A percentile compares a stretch with the other conserved stretches of the same genome.
Evolutionary conservation across 2,888 invertebrate species (phyloP).

Genomic region (Drosophila buzzatii): DNA sequence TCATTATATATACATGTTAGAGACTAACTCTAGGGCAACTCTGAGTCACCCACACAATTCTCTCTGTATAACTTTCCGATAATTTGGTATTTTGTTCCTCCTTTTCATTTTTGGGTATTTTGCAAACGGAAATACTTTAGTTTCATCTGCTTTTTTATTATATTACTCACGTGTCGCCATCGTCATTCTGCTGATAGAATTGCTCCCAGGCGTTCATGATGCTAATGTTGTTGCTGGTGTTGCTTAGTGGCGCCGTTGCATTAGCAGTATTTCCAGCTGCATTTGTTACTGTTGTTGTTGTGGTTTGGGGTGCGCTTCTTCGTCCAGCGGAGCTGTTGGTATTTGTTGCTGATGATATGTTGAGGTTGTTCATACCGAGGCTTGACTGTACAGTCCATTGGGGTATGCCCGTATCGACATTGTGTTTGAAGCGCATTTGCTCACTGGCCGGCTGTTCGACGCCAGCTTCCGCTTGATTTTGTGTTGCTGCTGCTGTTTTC

Average conservation of each 20-base stretch:
- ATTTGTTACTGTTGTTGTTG: constrained; percentile 34
- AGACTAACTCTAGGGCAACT: constrained; percentile 5
- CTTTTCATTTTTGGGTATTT: constrained; percentile 32
- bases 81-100: neutral
- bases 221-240: constrained; percentile 52
- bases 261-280: constrained; percentile 43
- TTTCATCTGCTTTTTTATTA: constrained; percentile 5
- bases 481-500: constrained; percentile 11
- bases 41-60: neutral
- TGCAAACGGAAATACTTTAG: constrained; percentile 47
- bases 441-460: constrained; percentile 50
- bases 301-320: constrained; percentile 40
- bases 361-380: constrained; percentile 61
- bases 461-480: constrained; percentile 40
- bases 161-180: constrained; percentile 94
- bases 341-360: constrained; percentile 43
- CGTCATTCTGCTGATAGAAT: constrained; percentile 92
- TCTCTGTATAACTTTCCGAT: neutral
- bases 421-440: constrained; percentile 89
- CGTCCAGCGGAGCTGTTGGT: constrained; percentile 49
- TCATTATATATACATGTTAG: rapidly evolving
- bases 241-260: constrained; percentile 48
- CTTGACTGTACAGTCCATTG: constrained; percentile 86
- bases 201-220: constrained; percentile 87
- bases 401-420: constrained; percentile 87